Evolutionary conservation across 2,797 vertebrate genomes (phyloP), one percentile per base, ranked within the genome.

Genomic region (Alosa sapidissima): DNA sequence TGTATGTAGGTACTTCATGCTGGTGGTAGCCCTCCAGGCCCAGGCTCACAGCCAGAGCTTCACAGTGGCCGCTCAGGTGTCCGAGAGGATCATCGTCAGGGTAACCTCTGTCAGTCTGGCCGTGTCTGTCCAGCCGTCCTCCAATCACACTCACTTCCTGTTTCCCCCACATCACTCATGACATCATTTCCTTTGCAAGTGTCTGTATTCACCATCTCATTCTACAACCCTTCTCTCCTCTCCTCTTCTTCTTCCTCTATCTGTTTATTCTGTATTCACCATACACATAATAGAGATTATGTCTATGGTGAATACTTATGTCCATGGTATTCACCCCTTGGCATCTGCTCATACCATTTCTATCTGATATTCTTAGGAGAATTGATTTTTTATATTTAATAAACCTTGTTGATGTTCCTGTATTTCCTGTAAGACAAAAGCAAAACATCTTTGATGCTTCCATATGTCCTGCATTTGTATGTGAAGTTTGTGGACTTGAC

Each of bases 31-130:
- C 3, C 94, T 99, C 87, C 97, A 99, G 83, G 98, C 96, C 9
- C 98, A 99, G 0, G 95, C 97, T 21, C 98, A 98, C 94, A 98
- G 96, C 95, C 98, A 99, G 96, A 98, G 94, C 92, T 97, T 97
- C 94, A 98, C 96, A 0, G 93, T 99, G 92, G 98, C 98, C 2
- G 98, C 98, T 58, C 98, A 99, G 85, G 97, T 96, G 91, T 99
- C 98, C 0, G 98, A 99, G 95, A 97, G 98, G 94, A 99, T 99
- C 95, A 99, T 99, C 47, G 98, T 99, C 93, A 96, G 98, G 96
- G 98, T 99, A 95, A 96, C 94, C 92, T 89, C 91, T 90, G 91
- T 91, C 91, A 92, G 91, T 96, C 94, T 95, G 94, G 94, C 93
- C 93, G 93, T 96, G 94, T 95, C 93, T 95, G 94, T 95, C 93